These are phyloP conservation scores for Limonius californicus DNA, from an alignment of 1,140 invertebrate genomes.

Conservation along the genomic window DNA sequence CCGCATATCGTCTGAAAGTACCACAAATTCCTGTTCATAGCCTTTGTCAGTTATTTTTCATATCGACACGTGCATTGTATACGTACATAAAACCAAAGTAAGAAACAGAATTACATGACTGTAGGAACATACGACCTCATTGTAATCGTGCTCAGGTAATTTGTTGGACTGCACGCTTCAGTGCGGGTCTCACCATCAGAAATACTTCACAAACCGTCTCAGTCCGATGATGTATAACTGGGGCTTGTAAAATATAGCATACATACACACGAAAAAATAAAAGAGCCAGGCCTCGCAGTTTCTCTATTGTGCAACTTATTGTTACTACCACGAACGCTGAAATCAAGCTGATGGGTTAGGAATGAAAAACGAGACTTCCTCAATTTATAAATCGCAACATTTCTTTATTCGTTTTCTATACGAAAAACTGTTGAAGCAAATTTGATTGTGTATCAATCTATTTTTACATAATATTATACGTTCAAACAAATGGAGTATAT, in stretches of 20 bases:
- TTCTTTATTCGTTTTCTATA: not conserved
- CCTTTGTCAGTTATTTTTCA: too few relatives aligned
- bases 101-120: not conserved
- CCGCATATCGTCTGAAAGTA: too few relatives aligned
- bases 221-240: constrained; percentile 1
- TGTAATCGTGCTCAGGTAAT: not conserved
- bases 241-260: not conserved
- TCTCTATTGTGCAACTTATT: not conserved
- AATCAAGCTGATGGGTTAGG: not conserved
- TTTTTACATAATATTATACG: too few relatives aligned
- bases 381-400: not conserved
- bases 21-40: too few relatives aligned
- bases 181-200: not conserved
- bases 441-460: too few relatives aligned
- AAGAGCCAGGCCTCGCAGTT: not conserved
- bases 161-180: constrained; percentile 1
- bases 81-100: not conserved
- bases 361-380: not conserved
- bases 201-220: constrained; percentile 1
- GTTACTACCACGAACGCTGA: not conserved
- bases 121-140: not conserved
- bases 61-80: too few relatives aligned
- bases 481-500: too few relatives aligned
- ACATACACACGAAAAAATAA: constrained; percentile 1
- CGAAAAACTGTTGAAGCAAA: not conserved